Percentiles rank a stretch among this genome's conserved stretches.
phyloP scores from a whole-genome alignment of 2,888 invertebrate genomes.

The Scaptomyza polygonia region DNA sequence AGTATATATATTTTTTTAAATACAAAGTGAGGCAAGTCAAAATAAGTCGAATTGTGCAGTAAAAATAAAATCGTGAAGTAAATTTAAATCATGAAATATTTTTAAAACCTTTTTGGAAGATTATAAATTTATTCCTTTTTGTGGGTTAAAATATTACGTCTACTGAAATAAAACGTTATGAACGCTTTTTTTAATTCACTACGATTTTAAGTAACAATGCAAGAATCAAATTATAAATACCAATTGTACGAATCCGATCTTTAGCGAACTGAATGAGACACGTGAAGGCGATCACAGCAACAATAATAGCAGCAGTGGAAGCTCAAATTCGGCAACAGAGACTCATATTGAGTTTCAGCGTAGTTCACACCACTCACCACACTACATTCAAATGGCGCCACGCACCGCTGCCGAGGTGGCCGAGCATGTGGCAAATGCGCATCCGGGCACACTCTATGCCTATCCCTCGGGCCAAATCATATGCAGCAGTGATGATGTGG shows the following conservation, averaged over 20 bases:
- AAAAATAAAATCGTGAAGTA: too few species aligned
- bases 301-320: slow-evolving; percentile 63
- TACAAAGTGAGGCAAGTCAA: too few species aligned
- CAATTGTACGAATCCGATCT: neutral
- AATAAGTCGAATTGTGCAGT: too few species aligned
- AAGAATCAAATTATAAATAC: too few species aligned
- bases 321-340: slow-evolving; percentile 61
- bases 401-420: slow-evolving; percentile 75
- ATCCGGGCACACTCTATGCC: slow-evolving; percentile 72
- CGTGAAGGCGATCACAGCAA: slow-evolving; percentile 74
- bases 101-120: too few species aligned
- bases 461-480: slow-evolving; percentile 77
- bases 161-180: too few species aligned
- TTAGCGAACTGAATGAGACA: slow-evolving; percentile 80
- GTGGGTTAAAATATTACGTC: too few species aligned
- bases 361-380: slow-evolving; percentile 75
- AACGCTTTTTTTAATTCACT: too few species aligned
- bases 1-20: too few species aligned
- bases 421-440: slow-evolving; percentile 57
- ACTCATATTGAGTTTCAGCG: slow-evolving; percentile 76
- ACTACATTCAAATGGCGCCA: slow-evolving; percentile 82
- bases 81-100: too few species aligned
- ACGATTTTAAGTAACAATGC: too few species aligned
- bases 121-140: too few species aligned
- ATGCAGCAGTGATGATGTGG: slow-evolving; percentile 72